Evolutionary conservation across 2,888 invertebrate species (phyloP), one percentile per base, ranked within the genome.

Genomic region (Andrena camellia): DNA sequence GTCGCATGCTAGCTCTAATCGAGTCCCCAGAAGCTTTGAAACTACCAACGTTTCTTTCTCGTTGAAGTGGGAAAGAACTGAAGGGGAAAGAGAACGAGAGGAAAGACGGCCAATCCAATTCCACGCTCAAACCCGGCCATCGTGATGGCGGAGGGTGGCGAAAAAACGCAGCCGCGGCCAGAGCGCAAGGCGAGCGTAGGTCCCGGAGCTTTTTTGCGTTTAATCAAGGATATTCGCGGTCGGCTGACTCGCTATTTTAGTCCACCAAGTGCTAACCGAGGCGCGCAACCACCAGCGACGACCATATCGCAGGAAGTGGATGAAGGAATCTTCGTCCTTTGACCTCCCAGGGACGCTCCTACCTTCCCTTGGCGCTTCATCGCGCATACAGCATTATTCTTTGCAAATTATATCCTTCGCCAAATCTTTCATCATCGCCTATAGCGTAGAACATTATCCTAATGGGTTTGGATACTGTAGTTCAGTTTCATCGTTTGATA

Each of bases 211-310:
- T 93, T 93, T 92, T 91, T 91, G 90, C 90, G 90, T 93, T 94
- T 94, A 94, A 94, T 94, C 94, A 94, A 93, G 93, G 92, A 93
- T 92, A 93, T 93, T 94, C 92, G 92, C 92, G 93, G 93, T 92
- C 90, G 92, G 89, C 91, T 92, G 88, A 79, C 80, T 89, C 85
- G 83, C 89, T 88, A 88, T 88, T 88, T 88, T 81, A 88, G 89
- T 86, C 79, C 77, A 81, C 89, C 88, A 80, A 87, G 82, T 82
- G 83, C 68, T 86, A 88, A 89, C 87, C 85, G 89, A 88, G 81
- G 84, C 80, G 89, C 83, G 83, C 89, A 85, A 88, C 88, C 87
- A 87, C 89, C 78, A 81, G 52, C 80, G 79, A 63, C 79, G 74
- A 80, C 82, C 78, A 78, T 85, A 81, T 82, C 85, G 80, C 81